Conservation (phyloP, 2,797 vertebrate species). For the Taenioides sp. region DNA sequence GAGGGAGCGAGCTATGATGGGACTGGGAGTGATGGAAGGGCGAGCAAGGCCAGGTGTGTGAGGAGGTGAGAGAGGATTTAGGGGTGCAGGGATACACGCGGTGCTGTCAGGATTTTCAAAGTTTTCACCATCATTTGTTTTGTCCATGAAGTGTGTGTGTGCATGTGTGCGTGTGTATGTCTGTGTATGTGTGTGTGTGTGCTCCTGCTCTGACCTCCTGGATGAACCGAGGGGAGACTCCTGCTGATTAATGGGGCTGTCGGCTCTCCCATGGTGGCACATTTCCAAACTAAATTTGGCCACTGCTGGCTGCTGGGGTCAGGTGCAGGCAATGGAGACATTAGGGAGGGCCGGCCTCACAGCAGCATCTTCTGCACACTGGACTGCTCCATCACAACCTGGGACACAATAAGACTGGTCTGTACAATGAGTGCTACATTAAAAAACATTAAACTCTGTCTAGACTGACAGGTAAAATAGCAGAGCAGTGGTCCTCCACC, state of each 20-base stretch:
- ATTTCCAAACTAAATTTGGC: constrained; percentile 81
- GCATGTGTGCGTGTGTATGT: constrained; percentile 46
- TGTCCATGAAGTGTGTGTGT: constrained; percentile 23
- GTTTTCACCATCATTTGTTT: constrained; percentile 59
- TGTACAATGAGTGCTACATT: neutral
- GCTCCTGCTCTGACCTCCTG: constrained; percentile 71
- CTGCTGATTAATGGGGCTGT: constrained; percentile 79
- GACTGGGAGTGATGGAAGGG: constrained; percentile 59
- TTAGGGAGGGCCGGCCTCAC: constrained; percentile 72
- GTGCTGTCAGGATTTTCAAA: constrained; percentile 55
- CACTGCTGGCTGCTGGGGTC: constrained; percentile 73
- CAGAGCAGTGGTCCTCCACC: too few relatives aligned
- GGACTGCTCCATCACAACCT: constrained; percentile 52
- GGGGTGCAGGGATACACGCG: constrained; percentile 37
- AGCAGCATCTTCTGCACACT: constrained; percentile 63
- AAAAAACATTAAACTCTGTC: too few relatives aligned
- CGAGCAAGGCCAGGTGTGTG: constrained; percentile 46
- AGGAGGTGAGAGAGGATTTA: constrained; percentile 57
- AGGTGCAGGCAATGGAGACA: constrained; percentile 77
- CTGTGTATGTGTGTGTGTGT: constrained; percentile 19
- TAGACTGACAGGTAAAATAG: too few relatives aligned
- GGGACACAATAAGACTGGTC: constrained; percentile 37
- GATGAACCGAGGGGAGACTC: constrained; percentile 70
- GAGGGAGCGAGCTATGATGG: constrained; percentile 50
- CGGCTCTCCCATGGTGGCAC: constrained; percentile 75